A percentile compares a stretch with the other conserved stretches of the same genome.
These are phyloP conservation scores for Lepilemur ruficaudatus DNA, from an alignment of 2,797 vertebrate species.

Conservation along the genomic window DNA sequence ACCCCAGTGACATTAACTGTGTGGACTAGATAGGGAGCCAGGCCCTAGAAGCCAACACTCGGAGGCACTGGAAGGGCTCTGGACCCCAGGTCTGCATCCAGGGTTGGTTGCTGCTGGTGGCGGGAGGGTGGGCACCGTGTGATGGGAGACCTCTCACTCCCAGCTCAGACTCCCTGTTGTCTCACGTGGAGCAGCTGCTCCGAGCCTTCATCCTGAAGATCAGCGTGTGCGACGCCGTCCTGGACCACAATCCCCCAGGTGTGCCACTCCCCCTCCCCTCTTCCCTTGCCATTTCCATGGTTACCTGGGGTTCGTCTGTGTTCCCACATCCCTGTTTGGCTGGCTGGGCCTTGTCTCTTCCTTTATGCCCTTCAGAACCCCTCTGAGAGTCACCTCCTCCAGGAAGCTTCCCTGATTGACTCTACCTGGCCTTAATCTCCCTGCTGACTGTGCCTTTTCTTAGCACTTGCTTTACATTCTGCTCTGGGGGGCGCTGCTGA, in stretches of 20 bases:
- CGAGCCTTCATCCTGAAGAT: constrained; percentile 98
- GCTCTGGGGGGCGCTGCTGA: neutral
- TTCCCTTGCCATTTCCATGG: neutral
- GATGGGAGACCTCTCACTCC: neutral
- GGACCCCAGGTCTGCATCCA: neutral
- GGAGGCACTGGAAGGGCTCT: neutral
- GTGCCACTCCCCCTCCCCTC: neutral
- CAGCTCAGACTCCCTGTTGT: constrained; percentile 95
- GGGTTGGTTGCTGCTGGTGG: neutral
- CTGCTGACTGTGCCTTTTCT: neutral
- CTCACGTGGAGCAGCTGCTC: constrained; percentile 96
- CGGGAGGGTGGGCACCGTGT: neutral
- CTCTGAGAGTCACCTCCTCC: neutral
- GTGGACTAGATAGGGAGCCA: neutral
- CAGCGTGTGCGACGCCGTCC: constrained; percentile 96
- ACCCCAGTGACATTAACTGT: neutral
- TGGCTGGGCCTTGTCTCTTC: neutral
- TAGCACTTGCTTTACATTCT: neutral
- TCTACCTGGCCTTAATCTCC: neutral
- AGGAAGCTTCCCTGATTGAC: neutral
- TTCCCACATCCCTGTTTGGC: neutral
- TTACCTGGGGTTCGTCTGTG: neutral
- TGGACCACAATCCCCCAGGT: constrained; percentile 98
- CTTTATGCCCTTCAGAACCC: neutral
- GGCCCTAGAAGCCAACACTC: neutral